These are phyloP conservation scores for Sphaerodactylus townsendi DNA, from an alignment of 2,113 vertebrate species.

Conservation along the genomic window DNA sequence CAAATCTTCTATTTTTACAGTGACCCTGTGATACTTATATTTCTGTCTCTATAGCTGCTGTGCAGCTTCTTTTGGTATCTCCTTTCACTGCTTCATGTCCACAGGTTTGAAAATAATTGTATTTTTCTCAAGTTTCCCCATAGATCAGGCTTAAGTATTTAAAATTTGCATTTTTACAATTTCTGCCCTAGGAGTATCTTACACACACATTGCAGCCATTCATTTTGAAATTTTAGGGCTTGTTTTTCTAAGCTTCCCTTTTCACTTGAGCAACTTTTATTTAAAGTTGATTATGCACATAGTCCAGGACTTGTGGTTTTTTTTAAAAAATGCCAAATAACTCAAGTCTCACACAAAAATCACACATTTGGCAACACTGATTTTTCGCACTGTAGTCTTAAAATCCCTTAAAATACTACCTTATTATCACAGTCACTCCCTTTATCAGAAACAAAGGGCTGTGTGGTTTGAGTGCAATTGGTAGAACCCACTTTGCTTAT, in stretches of 20 bases:
- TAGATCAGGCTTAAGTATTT: not conserved
- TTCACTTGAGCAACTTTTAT: not conserved
- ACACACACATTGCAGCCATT: not conserved
- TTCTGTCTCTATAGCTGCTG: not conserved
- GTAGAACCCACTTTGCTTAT: not conserved
- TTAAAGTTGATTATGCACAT: not conserved
- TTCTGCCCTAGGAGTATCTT: not conserved
- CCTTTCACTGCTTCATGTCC: not conserved
- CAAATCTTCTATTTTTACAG: not conserved
- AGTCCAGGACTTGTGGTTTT: conserved; percentile 9
- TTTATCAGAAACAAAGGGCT: not conserved
- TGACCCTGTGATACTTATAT: not conserved
- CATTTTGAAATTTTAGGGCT: not conserved
- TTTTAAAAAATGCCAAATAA: not conserved
- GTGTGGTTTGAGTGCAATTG: not conserved
- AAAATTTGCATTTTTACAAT: not conserved
- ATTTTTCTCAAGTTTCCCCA: not conserved
- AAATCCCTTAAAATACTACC: not conserved
- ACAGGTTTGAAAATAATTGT: not conserved
- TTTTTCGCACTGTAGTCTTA: not conserved
- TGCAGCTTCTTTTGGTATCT: not conserved
- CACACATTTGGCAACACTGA: not conserved
- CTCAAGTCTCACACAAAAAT: not conserved
- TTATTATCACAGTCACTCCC: not conserved
- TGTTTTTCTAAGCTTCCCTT: not conserved